These are phyloP conservation scores for Pterobdella sp. DNA, from an alignment of 2,888 invertebrate genomes.

Conservation along the genomic window DNA sequence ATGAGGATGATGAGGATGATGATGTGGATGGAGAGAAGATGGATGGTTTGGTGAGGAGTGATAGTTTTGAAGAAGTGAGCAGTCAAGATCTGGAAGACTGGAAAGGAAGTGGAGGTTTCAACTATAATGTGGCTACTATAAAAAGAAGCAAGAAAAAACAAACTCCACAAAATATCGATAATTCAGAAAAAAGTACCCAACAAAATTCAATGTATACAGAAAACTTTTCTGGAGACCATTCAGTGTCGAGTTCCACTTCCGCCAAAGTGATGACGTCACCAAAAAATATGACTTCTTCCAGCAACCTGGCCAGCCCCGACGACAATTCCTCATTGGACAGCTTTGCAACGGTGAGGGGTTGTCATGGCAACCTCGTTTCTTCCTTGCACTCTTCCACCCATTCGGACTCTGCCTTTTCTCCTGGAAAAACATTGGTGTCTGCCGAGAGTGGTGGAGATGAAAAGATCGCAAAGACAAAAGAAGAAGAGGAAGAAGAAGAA, in stretches of 20 bases:
- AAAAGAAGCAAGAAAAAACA: neutral
- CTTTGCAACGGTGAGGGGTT: slow-evolving; percentile 45
- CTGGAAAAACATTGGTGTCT: neutral
- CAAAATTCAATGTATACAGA: neutral
- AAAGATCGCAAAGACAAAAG: slow-evolving; percentile 19
- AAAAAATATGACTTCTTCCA: slow-evolving; percentile 14
- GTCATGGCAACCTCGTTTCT: slow-evolving; percentile 55
- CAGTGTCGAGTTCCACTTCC: neutral
- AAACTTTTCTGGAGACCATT: neutral
- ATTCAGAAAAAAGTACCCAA: neutral
- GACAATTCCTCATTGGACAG: slow-evolving; percentile 50
- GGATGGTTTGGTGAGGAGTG: slow-evolving; percentile 13
- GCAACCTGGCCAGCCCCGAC: slow-evolving; percentile 42
- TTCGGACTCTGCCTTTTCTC: slow-evolving; percentile 42
- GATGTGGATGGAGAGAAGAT: slow-evolving; percentile 25
- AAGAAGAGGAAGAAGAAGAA: slow-evolving; percentile 11
- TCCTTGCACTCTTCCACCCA: slow-evolving; percentile 53
- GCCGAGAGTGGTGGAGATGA: slow-evolving; percentile 34
- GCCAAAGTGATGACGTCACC: neutral
- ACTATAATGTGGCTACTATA: neutral
- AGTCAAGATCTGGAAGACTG: slow-evolving; percentile 17
- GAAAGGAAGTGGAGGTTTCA: neutral
- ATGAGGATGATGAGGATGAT: slow-evolving; percentile 31
- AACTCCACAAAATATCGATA: neutral
- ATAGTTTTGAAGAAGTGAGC: neutral